Base-by-base conservation (phyloP, 2,888 invertebrate species). In the Zele albiditarsus region DNA sequence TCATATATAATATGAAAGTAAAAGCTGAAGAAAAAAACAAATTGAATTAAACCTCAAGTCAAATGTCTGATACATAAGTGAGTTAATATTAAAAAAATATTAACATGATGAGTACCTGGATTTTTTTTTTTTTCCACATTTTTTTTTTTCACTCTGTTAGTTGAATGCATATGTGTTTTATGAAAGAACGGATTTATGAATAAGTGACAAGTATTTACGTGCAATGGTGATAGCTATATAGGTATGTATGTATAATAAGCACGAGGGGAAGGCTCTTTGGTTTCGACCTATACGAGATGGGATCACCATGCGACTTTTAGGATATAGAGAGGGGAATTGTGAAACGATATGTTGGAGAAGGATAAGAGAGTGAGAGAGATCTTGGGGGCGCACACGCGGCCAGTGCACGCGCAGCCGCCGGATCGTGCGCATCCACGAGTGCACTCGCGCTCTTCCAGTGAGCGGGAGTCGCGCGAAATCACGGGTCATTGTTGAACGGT, bases 401-500 rank as follows among this genome's bases (percentile, higher is more conserved):
- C 87, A 86, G 87, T 87, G 81, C 82, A 86, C 85, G 87, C 87
- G 87, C 87, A 87, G 86, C 83, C 86, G 87, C 84, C 85, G 85
- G 82, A 81, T 82, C 84, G 83, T 83, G 87, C 87, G 86, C 86
- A 86, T 86, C 83, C 73, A 63, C 28, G 33, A 80, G 71, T 79
- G 80, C 77, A 79, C 79, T 80, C 76, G 81, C 80, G 80, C 81
- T 81, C 75, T 78, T 80, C 71, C 66, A 73, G 23, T 69, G 73
- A 68, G 78, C 80, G 78, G 80, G 77, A 84, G 80, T 85, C 86
- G 85, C 84, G 84, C 83, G 84, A 69, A 69, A 57, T 69, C 27
- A 38, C 58, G 27, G 62, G 16, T 62, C 27, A 62, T 53, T 53
- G 53, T 53, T 53, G 53, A 53, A 53, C 53, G 53, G 53, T 53